phyloP scores from a whole-genome alignment of 2,113 vertebrate genomes.

The Eptesicus fuscus region DNA sequence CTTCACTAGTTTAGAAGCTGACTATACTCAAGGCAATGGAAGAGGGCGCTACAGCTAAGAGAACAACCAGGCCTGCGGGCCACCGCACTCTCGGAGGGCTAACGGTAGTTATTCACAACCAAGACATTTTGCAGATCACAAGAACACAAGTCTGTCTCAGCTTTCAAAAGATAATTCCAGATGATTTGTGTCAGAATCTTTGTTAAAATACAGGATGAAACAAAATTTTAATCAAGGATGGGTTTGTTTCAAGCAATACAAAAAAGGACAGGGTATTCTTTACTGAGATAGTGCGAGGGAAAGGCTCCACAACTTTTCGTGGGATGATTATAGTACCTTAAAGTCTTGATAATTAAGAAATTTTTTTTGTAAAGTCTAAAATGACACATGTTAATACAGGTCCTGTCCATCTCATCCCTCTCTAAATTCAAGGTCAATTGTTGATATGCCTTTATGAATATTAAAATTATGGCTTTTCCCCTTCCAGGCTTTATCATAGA shows the following conservation, averaged over 20 bases:
- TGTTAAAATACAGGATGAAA: background rate
- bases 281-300: background rate
- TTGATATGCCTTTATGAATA: background rate
- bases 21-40: background rate
- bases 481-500: background rate
- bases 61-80: background rate
- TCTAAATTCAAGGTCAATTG: background rate
- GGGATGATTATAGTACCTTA: background rate
- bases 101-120: background rate
- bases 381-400: background rate
- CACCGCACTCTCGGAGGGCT: background rate
- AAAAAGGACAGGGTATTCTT: background rate
- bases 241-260: background rate
- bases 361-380: slow-evolving; percentile 9
- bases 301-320: background rate
- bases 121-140: background rate
- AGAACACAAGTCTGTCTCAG: background rate
- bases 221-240: background rate
- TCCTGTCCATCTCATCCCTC: background rate
- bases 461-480: background rate
- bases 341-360: background rate
- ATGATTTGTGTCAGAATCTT: background rate
- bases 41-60: background rate
- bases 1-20: background rate
- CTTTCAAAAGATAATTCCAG: slow-evolving; percentile 12